Percentiles rank a stretch among this genome's conserved stretches.
Conservation (phyloP, 2,797 vertebrate genomes). For the Notamacropus eugenii region DNA sequence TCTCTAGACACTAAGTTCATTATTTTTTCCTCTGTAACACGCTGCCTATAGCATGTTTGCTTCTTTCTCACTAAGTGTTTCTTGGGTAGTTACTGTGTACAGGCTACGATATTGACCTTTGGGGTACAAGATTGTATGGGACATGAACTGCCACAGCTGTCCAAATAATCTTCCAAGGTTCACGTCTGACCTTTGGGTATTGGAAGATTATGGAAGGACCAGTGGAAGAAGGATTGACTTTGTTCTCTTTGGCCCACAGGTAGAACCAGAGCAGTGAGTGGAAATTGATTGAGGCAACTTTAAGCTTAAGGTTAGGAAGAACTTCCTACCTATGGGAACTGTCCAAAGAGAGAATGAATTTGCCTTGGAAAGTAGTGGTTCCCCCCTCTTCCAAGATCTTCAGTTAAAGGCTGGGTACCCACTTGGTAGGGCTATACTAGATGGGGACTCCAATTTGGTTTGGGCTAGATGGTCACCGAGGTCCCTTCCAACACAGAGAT, state of each 20-base stretch:
- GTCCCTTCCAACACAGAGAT: too few species aligned
- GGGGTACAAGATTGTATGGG: not conserved
- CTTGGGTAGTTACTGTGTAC: not conserved
- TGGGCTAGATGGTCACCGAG: too few species aligned
- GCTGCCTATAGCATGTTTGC: not conserved
- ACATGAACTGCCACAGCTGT: not conserved
- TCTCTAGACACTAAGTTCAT: not conserved
- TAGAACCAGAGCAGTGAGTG: not conserved
- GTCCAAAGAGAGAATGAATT: too few species aligned
- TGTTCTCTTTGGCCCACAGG: not conserved
- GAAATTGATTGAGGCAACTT: too few species aligned
- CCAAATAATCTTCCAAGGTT: not conserved
- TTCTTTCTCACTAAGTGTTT: not conserved
- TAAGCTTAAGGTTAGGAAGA: too few species aligned
- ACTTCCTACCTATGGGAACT: too few species aligned
- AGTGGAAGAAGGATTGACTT: not conserved
- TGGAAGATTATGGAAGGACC: not conserved
- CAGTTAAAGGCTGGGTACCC: too few species aligned
- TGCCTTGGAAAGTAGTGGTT: too few species aligned
- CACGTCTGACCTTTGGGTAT: not conserved
- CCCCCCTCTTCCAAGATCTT: too few species aligned
- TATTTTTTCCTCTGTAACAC: not conserved
- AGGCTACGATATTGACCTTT: not conserved
- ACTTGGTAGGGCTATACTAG: too few species aligned
- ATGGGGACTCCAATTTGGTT: too few species aligned